Base-by-base conservation (phyloP, 2,113 vertebrate genomes). In the Zosterops borbonicus region DNA sequence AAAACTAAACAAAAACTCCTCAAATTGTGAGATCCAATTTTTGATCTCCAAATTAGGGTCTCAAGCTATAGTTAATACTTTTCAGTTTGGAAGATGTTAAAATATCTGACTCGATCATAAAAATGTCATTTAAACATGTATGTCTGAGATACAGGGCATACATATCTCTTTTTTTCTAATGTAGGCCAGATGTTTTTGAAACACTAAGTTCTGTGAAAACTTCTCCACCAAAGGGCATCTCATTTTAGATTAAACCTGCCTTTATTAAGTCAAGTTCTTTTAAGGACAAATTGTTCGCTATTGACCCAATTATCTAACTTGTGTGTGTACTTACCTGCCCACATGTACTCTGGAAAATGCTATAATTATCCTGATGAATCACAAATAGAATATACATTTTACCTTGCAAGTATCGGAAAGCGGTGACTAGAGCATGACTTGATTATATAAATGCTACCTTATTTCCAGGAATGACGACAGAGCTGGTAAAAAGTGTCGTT, bases 361-460 rank as follows among this genome's bases (percentile, higher is more conserved):
- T 94, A 70, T 86, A 94, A 96, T 95, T 95, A 88, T 46, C 46
- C 16, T 2, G 24, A 83, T 97, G 95, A 96, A 93, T 95, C 95
- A 97, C 78, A 91, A 95, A 90, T 60, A 85, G 75, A 58, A 80
- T 82, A 93, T 95, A 86, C 76, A 58, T 92, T 89, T 94, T 95
- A 93, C 90, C 64, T 88, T 83, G 68, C 89, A 87, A 85, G 74
- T 63, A 88, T 60, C n/a, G 0, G 67, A 89, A 93, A 70, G 62
- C 75, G 74, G 33, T 49, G 63, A 70, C 47, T 92, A 68, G 25
- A 94, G 24, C 37, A 64, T 68, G 86, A 94, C 60, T 95, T 79
- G 88, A 90, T 96, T 97, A 90, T 68, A 95, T 95, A 95, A 94
- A 95, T 37, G 75, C 18, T 92, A 96, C 90, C 52, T 90, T 89